phyloP scores from a whole-genome alignment of 2,113 vertebrate species.

The Pterocles orientalis region DNA sequence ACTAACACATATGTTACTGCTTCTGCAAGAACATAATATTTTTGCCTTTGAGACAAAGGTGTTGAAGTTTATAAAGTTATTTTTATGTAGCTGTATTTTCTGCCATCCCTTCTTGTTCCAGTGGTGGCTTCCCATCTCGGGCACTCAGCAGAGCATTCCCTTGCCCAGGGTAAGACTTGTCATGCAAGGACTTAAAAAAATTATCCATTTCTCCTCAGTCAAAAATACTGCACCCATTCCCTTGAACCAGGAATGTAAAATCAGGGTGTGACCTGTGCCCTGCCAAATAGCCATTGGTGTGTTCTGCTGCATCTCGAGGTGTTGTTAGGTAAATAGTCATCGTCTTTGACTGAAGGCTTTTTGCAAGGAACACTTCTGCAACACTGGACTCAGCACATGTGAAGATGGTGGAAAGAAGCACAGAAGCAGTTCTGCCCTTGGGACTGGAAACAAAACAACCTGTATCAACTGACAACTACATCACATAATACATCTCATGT shows the following conservation, averaged over 20 bases:
- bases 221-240: neutral
- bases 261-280: neutral
- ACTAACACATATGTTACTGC: neutral
- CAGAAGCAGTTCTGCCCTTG: neutral
- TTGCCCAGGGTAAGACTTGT: neutral
- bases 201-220: neutral
- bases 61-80: neutral
- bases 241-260: neutral
- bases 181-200: neutral
- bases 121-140: neutral
- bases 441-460: neutral
- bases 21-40: neutral
- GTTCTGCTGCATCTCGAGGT: neutral
- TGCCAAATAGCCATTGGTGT: neutral
- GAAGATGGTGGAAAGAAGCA: neutral
- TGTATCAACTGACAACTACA: rapidly evolving
- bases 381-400: neutral
- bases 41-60: neutral
- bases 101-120: neutral
- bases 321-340: neutral
- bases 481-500: neutral
- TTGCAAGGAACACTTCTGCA: neutral
- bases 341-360: neutral
- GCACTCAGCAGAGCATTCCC: neutral
- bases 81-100: neutral